Conservation (phyloP, 1,140 invertebrate genomes). For the Tetraneura akinire region DNA sequence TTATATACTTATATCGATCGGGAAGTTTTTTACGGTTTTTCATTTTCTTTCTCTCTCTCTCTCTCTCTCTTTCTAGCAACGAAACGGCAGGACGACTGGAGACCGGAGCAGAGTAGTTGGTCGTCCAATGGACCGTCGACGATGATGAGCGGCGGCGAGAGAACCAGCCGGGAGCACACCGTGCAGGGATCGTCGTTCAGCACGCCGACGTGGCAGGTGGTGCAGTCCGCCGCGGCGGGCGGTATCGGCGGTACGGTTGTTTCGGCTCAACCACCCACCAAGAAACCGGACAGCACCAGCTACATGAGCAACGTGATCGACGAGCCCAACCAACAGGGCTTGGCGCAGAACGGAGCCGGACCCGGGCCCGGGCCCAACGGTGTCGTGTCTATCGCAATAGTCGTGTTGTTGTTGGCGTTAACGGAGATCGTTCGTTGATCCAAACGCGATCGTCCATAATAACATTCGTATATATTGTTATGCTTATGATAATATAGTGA, state of each 20-base stretch:
- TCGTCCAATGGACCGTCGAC: not conserved
- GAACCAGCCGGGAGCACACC: slow-evolving; percentile 24
- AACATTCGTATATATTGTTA: too few species aligned
- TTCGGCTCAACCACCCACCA: slow-evolving; percentile 52
- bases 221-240: slow-evolving; percentile 14
- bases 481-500: too few species aligned
- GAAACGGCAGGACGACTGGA: slow-evolving; percentile 30
- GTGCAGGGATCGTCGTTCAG: slow-evolving; percentile 13
- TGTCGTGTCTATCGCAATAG: not conserved
- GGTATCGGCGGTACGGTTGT: not conserved
- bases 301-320: slow-evolving; percentile 64
- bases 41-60: too few species aligned
- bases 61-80: slow-evolving; percentile 50
- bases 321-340: slow-evolving; percentile 66
- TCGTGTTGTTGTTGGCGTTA: not conserved
- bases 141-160: not conserved
- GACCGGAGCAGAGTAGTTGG: slow-evolving; percentile 10
- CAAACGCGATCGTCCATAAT: too few species aligned
- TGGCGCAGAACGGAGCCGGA: slow-evolving; percentile 56
- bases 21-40: too few species aligned
- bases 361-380: not conserved
- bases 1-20: too few species aligned
- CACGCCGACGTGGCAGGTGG: slow-evolving; percentile 44
- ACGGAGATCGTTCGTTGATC: not conserved
- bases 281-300: slow-evolving; percentile 58